Base-by-base conservation (phyloP, 2,113 vertebrate species). In the Chloropsis hardwickii region DNA sequence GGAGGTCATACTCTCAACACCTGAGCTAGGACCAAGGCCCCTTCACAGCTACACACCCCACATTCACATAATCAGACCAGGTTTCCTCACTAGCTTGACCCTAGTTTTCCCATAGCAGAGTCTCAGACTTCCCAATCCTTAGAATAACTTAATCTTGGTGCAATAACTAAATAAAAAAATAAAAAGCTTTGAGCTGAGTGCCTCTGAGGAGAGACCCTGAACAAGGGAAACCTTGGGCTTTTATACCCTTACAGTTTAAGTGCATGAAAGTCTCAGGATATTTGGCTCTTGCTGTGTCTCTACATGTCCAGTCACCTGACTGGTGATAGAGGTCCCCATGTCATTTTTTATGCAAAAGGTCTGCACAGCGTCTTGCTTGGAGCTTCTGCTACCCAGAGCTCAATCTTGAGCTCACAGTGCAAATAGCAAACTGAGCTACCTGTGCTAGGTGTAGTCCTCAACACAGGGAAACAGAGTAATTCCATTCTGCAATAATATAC, bases 311-410 rank as follows among this genome's bases (percentile, higher is more conserved):
- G n/a, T 53, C 45, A 53, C 7, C 39, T 40, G 28, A 16, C n/a
- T 12, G 4, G 9, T 58, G 29, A 24, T 29, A 39, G 20, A 44
- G 31, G 22, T 65, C 35, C 6, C 6, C 0, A 0, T 22, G 39
- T 25, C 2, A 1, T 27, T 58, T 61, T 24, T 54, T 47, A 22
- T 60, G 61, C 10, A 4, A 35, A 31, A 6, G 7, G 17, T 35
- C 16, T 14, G 28, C n/a, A 25, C 2, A 2, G 24, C 61, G 11
- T 29, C 29, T n/a, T 74, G 29, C 24, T 45, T 67, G n/a, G 16
- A 58, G 45, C 29, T 60, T 29, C 45, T 53, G 29, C 29, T n/a
- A 40, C 20, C 9, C 39, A 40, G n/a, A 53, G 29, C 16, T 67
- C 45, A 45, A 14, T 53, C n/a, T 29, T 50, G 60, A 60, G 29